Base-by-base conservation (phyloP, 2,888 invertebrate species). In the Coenonympha arcania region DNA sequence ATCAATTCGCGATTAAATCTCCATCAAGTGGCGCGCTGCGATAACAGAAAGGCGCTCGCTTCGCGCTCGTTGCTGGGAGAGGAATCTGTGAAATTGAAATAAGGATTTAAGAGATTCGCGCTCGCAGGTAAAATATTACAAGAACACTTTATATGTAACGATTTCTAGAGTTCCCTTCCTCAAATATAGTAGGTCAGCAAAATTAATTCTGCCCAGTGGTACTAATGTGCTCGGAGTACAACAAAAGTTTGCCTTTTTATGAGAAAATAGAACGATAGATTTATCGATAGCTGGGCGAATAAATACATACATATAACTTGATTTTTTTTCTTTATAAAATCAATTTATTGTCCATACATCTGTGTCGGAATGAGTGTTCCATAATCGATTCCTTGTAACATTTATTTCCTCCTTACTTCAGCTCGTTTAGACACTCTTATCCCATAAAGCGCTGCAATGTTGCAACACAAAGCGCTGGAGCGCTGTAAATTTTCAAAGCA, bases 41-140 rank as follows among this genome's bases (percentile, higher is more conserved):
- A 34, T 34, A 34, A 34, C 34, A 34, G 18, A 18, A 24, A 39
- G 39, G 16, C 24, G 22, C 39, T 37, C 37, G 2, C 22, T 22
- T 13, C 39, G 39, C 31, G 31, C 24, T n/a, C n/a, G n/a, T n/a
- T n/a, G n/a, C n/a, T n/a, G 28, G n/a, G 31, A 15, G 31, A 37
- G 36, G 36, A 31, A n/a, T 18, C 39, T 31, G 37, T 47, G 47
- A 47, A 47, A 47, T 47, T 47, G 47, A 47, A 47, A 47, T 47
- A 47, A 47, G 20, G 47, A 30, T 39, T 39, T 39, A 39, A 39
- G 31, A 48, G 48, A 13, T 15, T 24, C 24, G 13, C 11, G 11
- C 22, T 15, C 22, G 39, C 3, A 36, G 36, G 36, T 15, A 16
- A 39, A 34, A 34, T 34, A 34, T 34, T n/a, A 19, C 34, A 19